Percentiles rank a stretch among this genome's conserved stretches.
Conservation (phyloP, 2,888 invertebrate species). For the Tetragonisca angustula region DNA sequence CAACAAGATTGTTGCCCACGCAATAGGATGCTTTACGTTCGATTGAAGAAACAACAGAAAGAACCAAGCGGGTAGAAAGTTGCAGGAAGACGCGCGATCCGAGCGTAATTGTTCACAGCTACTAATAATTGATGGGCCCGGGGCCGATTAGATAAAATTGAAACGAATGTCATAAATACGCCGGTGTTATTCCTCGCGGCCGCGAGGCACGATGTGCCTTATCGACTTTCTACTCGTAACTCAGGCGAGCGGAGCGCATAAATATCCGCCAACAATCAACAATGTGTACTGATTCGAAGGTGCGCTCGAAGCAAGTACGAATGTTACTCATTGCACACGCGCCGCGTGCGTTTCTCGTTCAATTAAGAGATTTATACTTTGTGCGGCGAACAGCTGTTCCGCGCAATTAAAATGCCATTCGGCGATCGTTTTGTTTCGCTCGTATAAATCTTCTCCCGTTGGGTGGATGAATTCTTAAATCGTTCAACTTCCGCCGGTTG, state of each 20-base stretch:
- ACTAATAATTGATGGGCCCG: slow-evolving; percentile 75
- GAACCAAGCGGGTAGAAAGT: slow-evolving; percentile 56
- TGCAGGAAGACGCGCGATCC: slow-evolving; percentile 64
- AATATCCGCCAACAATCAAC: slow-evolving; percentile 66
- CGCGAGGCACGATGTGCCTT: slow-evolving; percentile 59
- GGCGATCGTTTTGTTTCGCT: slow-evolving; percentile 6
- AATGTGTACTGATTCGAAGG: slow-evolving; percentile 47
- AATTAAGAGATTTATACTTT: neutral
- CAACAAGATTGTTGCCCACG: neutral
- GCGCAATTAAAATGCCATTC: neutral
- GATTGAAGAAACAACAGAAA: neutral
- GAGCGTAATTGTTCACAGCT: slow-evolving; percentile 75
- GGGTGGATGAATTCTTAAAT: neutral
- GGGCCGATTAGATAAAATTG: slow-evolving; percentile 74
- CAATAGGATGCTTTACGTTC: neutral
- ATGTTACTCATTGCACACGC: slow-evolving; percentile 2
- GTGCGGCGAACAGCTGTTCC: neutral
- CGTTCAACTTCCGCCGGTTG: slow-evolving; percentile 3
- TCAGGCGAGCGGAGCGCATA: slow-evolving; percentile 62
- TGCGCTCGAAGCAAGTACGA: slow-evolving; percentile 1
- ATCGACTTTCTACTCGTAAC: slow-evolving; percentile 72
- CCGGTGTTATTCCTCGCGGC: slow-evolving; percentile 54
- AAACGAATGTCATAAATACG: slow-evolving; percentile 70
- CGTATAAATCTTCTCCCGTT: slow-evolving; percentile 1
- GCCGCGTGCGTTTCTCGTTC: neutral